These are phyloP conservation scores for Steatocranus sp. DNA, from an alignment of 2,797 vertebrate species.

Conservation along the genomic window DNA sequence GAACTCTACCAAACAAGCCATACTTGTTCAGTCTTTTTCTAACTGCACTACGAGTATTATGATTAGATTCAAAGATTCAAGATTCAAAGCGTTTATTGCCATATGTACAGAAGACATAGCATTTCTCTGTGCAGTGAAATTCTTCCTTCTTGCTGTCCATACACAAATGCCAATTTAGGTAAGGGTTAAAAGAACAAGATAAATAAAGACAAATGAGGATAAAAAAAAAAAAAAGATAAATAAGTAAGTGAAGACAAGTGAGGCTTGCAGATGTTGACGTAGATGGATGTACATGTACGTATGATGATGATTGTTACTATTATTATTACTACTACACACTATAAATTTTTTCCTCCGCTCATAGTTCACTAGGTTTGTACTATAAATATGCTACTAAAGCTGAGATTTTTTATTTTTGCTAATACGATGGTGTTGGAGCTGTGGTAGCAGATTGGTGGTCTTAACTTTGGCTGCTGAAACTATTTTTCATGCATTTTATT, in stretches of 20 bases:
- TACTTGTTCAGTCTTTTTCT: not conserved
- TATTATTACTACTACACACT: not conserved
- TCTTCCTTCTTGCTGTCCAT: accelerated
- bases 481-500: not conserved
- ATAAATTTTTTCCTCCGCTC: not conserved
- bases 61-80: not conserved
- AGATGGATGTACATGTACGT: not conserved
- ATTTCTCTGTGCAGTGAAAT: not conserved
- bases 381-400: not conserved
- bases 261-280: not conserved
- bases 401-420: not conserved
- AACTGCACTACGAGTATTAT: not conserved
- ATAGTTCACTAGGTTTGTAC: not conserved
- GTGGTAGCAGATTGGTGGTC: not conserved
- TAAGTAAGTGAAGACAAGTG: not conserved
- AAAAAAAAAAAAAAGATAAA: no score
- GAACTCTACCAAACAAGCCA: not conserved
- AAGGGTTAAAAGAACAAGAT: no score
- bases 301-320: not conserved
- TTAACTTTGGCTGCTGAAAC: not conserved
- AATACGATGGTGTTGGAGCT: not conserved
- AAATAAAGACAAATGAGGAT: not conserved
- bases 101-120: not conserved
- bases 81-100: not conserved
- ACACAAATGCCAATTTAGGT: no score